Evolutionary conservation across 2,888 invertebrate genomes (phyloP), one percentile per base, ranked within the genome.

Genomic region (Parnassius smintheus): DNA sequence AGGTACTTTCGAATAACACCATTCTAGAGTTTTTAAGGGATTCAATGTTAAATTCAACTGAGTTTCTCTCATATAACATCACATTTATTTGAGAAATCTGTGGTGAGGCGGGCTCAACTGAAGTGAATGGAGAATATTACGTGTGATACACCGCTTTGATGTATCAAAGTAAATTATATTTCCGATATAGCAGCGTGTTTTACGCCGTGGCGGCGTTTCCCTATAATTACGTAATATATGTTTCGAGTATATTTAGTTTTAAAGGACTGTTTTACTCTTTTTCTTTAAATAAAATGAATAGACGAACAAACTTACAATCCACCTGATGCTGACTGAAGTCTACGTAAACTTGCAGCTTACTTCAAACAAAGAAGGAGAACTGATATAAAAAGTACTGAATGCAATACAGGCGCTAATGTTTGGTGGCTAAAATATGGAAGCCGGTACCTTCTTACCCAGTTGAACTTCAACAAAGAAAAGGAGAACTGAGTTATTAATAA

Each of bases 101-200:
- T 64, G 65, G 64, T 59, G 60, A 55, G 62, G 66, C 60, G 22
- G 68, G 70, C 71, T 72, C 70, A 66, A 69, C 66, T 69, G 68
- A 73, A 72, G 66, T 75, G 72, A 76, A 75, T 70, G 69, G 70
- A 64, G 70, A 73, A 76, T 74, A 72, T 75, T 70, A 68, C 66
- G 70, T 68, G 68, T 65, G 65, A 72, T 72, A 61, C 64, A 22
- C 62, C 54, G 71, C 72, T 80, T 81, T 78, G 77, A 80, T 75
- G 72, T 80, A 76, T 76, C 78, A 79, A 78, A 77, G 81, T 68
- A 74, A 77, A 80, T 77, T 78, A 71, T 76, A 73, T 77, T 75
- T 72, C 72, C 72, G 72, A 69, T 69, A 62, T 48, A 65, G 62
- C 64, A 49, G 59, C 49, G 54, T 54, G n/a, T 56, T 56, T 56